Evolutionary conservation across 2,888 invertebrate genomes (phyloP).

Genomic region (Ormyrus pomaceus): DNA sequence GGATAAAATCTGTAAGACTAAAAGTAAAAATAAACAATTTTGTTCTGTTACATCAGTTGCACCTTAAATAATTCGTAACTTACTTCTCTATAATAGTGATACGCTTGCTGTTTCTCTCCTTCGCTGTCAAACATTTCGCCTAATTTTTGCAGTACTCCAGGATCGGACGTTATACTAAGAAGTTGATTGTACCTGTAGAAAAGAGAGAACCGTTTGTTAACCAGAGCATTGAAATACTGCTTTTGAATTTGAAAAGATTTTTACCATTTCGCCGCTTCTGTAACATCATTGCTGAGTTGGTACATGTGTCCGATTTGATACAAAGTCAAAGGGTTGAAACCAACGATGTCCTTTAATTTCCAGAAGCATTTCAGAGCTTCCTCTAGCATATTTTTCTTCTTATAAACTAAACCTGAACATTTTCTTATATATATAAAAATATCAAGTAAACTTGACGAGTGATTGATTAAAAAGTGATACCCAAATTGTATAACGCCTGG

Average conservation of each 20-base stretch:
- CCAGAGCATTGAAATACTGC: not conserved
- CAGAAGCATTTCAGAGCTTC: slow-evolving; percentile 88
- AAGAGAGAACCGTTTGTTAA: not conserved
- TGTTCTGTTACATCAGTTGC: slow-evolving; percentile 36
- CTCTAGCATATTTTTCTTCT: slow-evolving; percentile 82
- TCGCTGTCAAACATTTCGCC: slow-evolving; percentile 93
- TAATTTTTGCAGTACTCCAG: slow-evolving; percentile 90
- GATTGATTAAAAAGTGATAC: slow-evolving; percentile 69
- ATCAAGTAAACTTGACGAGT: not conserved
- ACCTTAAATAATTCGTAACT: slow-evolving; percentile 60
- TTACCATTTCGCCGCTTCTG: slow-evolving; percentile 82
- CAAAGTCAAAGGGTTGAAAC: slow-evolving; percentile 84
- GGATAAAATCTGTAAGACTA: slow-evolving; percentile 73
- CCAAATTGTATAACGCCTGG: slow-evolving; percentile 90
- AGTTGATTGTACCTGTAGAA: slow-evolving; percentile 84
- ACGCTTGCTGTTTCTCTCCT: slow-evolving; percentile 94
- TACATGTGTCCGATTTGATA: slow-evolving; percentile 88
- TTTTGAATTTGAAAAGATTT: not conserved
- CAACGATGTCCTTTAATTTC: slow-evolving; percentile 84
- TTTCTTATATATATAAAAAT: slow-evolving; percentile 7
- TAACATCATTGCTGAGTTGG: slow-evolving; percentile 81
- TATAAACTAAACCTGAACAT: slow-evolving; percentile 81
- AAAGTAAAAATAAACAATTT: slow-evolving; percentile 60
- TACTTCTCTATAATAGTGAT: slow-evolving; percentile 89
- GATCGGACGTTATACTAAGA: slow-evolving; percentile 90